Conservation (phyloP, 1,140 invertebrate genomes). For the Chionoecetes opilio region DNA sequence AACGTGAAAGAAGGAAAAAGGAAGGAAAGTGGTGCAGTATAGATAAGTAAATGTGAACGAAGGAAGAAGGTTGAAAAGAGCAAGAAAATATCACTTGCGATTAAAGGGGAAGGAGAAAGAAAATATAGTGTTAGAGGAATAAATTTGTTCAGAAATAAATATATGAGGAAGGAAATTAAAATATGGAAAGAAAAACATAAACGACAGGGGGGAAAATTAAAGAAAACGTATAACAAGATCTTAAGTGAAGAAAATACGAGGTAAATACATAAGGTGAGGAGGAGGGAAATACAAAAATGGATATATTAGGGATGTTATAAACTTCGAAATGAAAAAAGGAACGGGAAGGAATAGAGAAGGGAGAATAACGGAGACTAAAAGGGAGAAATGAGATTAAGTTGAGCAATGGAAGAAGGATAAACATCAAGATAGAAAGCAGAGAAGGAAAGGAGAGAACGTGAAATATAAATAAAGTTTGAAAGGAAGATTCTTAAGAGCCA, state of each 20-base stretch:
- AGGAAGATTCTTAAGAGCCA: background rate
- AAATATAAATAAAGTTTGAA: background rate
- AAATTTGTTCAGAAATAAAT: too few relatives aligned
- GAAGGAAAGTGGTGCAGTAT: background rate
- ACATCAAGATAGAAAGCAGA: background rate
- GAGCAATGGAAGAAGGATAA: background rate
- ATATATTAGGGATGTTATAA: background rate
- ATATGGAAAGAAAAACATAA: background rate
- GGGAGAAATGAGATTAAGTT: too few relatives aligned
- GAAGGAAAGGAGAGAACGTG: background rate
- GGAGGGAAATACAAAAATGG: background rate
- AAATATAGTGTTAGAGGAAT: too few relatives aligned
- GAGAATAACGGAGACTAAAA: background rate
- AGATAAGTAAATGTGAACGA: too few relatives aligned
- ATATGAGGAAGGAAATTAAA: too few relatives aligned
- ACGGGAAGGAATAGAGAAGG: background rate
- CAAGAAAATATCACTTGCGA: background rate
- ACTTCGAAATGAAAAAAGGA: background rate
- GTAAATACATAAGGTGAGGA: background rate
- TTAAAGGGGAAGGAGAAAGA: too few relatives aligned
- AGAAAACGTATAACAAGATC: too few relatives aligned
- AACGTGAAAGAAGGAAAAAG: background rate
- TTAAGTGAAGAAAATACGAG: too few relatives aligned
- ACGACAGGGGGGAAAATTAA: background rate
- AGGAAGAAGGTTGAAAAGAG: background rate